Conservation (phyloP, 2,113 vertebrate genomes). For the Albula goreensis region DNA sequence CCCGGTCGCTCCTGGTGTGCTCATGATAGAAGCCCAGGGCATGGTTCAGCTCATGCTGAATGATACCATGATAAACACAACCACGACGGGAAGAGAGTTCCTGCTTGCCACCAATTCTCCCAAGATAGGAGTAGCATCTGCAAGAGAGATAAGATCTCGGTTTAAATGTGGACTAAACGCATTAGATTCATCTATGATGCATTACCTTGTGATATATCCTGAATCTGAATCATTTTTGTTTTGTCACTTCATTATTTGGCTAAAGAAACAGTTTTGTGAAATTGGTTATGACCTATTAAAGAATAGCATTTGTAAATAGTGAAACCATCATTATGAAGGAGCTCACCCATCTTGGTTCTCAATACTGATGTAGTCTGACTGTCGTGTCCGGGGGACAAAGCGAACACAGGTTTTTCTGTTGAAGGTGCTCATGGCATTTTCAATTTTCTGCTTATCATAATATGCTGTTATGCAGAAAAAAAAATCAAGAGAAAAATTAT, state of each 20-base stretch:
- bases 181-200: background rate
- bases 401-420: conserved; percentile 52
- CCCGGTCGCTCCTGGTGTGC: conserved; percentile 60
- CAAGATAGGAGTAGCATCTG: conserved; percentile 56
- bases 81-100: conserved; percentile 42
- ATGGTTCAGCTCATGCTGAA: conserved; percentile 62
- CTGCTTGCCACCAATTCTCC: conserved; percentile 48
- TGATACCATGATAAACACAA: conserved; percentile 46
- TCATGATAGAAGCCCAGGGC: conserved; percentile 66
- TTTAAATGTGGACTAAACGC: background rate
- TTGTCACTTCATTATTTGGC: too few relatives aligned
- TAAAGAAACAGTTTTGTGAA: too few relatives aligned
- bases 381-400: background rate
- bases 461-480: conserved; percentile 20
- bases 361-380: conserved; percentile 44
- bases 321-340: too few relatives aligned
- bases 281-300: too few relatives aligned
- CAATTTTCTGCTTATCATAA: conserved; percentile 23
- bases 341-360: conserved; percentile 53
- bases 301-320: too few relatives aligned
- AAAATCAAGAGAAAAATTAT: too few relatives aligned
- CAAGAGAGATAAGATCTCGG: background rate
- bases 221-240: too few relatives aligned
- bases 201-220: background rate
- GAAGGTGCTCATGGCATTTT: conserved; percentile 29